These are phyloP conservation scores for Nibea albiflora DNA, from an alignment of 2,113 vertebrate genomes.

Conservation along the genomic window DNA sequence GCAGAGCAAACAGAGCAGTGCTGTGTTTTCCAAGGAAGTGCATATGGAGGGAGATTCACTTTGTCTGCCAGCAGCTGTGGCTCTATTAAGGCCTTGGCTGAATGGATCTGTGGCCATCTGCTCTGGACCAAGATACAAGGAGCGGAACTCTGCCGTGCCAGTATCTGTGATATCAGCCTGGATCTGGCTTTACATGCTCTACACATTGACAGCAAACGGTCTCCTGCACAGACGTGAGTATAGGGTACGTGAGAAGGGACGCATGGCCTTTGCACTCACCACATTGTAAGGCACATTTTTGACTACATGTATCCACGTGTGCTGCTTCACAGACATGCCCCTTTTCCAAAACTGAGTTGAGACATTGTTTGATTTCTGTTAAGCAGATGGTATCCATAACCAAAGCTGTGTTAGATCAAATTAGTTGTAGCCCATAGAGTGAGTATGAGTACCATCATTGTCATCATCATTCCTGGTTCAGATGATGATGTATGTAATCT, in stretches of 20 bases:
- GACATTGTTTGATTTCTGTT: neutral
- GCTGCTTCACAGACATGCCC: neutral
- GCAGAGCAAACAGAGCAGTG: conserved; percentile 53
- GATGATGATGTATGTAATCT: neutral
- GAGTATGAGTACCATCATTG: neutral
- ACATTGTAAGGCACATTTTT: neutral
- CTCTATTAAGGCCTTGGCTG: conserved; percentile 81
- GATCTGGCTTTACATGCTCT: conserved; percentile 41
- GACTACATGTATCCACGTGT: neutral
- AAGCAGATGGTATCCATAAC: neutral
- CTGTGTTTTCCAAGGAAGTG: conserved; percentile 67
- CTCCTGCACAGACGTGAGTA: conserved; percentile 1
- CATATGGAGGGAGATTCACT: conserved; percentile 84
- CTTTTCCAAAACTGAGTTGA: neutral
- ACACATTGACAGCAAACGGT: conserved; percentile 30
- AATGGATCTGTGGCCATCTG: conserved; percentile 77
- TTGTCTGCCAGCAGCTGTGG: conserved; percentile 81
- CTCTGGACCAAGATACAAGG: conserved; percentile 73
- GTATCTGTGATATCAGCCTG: conserved; percentile 60
- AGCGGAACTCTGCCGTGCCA: conserved; percentile 40
- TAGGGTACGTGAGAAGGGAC: neutral
- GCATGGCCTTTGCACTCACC: neutral
- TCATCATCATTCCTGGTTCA: neutral
- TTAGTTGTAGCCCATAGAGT: neutral
- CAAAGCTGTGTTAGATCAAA: neutral